These are phyloP conservation scores for Thera britannica DNA, from an alignment of 2,888 invertebrate species.

Conservation along the genomic window DNA sequence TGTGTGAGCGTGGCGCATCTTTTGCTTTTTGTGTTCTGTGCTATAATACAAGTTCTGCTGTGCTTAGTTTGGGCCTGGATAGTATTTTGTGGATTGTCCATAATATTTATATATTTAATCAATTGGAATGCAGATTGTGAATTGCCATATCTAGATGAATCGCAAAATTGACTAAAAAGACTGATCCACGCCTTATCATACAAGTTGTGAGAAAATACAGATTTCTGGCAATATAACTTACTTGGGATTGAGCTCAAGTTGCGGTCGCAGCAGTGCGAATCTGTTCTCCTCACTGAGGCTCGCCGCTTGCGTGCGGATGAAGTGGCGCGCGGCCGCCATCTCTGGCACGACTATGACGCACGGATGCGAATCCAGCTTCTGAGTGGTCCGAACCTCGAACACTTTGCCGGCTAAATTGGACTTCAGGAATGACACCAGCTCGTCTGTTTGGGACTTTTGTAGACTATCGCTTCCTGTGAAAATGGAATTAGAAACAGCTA, in stretches of 20 bases:
- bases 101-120: too few species aligned
- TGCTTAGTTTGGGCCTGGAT: too few species aligned
- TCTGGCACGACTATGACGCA: conserved; percentile 98
- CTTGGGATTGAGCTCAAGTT: conserved; percentile 97
- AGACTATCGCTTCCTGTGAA: conserved; percentile 86
- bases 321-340: conserved; percentile 98
- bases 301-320: conserved; percentile 94
- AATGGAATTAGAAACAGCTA: neutral
- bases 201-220: neutral
- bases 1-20: too few species aligned
- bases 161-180: too few species aligned
- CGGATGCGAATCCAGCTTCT: conserved; percentile 94
- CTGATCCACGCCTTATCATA: neutral
- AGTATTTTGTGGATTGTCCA: too few species aligned
- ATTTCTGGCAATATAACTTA: conserved; percentile 64
- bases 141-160: too few species aligned
- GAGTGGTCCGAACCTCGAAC: conserved; percentile 92
- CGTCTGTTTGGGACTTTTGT: conserved; percentile 90
- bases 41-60: too few species aligned
- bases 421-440: conserved; percentile 92
- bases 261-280: conserved; percentile 94
- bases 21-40: too few species aligned
- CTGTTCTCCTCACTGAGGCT: conserved; percentile 93
- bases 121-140: too few species aligned
- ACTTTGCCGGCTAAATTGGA: conserved; percentile 91